These are phyloP conservation scores for Platichthys stellatus DNA, from an alignment of 2,113 vertebrate genomes.

Conservation along the genomic window DNA sequence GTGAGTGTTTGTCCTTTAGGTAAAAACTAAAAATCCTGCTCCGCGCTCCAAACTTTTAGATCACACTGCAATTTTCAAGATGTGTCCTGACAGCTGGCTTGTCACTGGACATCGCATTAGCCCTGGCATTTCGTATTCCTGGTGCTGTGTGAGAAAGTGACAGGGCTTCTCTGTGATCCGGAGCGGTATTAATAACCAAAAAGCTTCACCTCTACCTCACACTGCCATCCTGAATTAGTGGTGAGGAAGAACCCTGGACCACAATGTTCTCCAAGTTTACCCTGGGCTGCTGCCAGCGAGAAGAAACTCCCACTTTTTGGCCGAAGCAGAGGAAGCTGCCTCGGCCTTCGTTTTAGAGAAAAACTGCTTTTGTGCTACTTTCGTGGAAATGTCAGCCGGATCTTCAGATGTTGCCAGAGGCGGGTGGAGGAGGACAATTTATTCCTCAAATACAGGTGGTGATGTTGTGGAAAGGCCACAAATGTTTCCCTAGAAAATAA, in stretches of 20 bases:
- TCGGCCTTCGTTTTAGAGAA: not conserved
- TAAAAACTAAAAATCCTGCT: not conserved
- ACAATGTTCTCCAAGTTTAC: conserved; percentile 33
- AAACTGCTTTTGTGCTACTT: not conserved
- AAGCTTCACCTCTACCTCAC: conserved; percentile 6
- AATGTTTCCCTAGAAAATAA: no score
- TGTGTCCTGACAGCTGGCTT: conserved; percentile 35
- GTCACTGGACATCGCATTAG: conserved; percentile 30
- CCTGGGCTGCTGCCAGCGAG: conserved; percentile 11
- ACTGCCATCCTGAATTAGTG: conserved; percentile 4
- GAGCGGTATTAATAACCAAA: conserved; percentile 25
- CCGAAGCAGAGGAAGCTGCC: conserved; percentile 9
- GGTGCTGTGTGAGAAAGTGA: conserved; percentile 4
- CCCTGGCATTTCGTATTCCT: conserved; percentile 5
- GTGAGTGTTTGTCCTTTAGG: not conserved
- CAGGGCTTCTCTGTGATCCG: conserved; percentile 18
- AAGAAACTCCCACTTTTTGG: not conserved
- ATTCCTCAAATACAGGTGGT: no score
- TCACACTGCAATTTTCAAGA: not conserved
- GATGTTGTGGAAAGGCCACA: no score
- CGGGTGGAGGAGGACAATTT: no score
- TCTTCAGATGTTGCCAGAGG: not conserved
- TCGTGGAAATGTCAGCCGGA: no score
- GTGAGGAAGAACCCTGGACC: conserved; percentile 25
- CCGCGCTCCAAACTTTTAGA: not conserved